These are phyloP conservation scores for Drosophila insularis DNA, from an alignment of 1,140 invertebrate genomes.

Conservation along the genomic window DNA sequence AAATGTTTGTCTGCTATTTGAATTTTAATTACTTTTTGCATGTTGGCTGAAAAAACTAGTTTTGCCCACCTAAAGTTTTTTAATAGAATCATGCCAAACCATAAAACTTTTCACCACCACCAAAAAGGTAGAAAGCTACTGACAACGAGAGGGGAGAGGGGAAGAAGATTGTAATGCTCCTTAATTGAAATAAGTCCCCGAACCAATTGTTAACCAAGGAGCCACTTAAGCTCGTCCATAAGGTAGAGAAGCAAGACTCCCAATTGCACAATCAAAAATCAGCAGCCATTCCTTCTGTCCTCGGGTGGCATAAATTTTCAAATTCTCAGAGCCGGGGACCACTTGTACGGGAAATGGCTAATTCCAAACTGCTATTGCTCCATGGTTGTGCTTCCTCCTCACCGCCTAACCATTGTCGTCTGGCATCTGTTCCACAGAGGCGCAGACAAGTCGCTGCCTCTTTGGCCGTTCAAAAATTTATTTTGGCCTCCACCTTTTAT, in stretches of 20 bases:
- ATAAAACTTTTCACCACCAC: slow-evolving; percentile 69
- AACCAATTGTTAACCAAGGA: slow-evolving; percentile 67
- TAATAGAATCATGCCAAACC: slow-evolving; percentile 65
- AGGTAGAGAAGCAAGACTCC: slow-evolving; percentile 54
- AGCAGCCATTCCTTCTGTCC: slow-evolving; percentile 40
- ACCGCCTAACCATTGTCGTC: slow-evolving; percentile 33
- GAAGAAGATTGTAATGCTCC: slow-evolving; percentile 71
- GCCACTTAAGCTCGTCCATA: slow-evolving; percentile 68
- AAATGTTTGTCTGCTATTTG: slow-evolving; percentile 81
- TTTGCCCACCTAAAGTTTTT: slow-evolving; percentile 64
- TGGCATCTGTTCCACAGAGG: slow-evolving; percentile 65
- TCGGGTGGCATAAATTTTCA: slow-evolving; percentile 75
- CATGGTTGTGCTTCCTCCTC: slow-evolving; percentile 1
- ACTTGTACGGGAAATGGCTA: slow-evolving; percentile 76
- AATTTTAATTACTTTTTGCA: slow-evolving; percentile 80
- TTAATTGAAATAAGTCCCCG: slow-evolving; percentile 81
- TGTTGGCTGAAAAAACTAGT: slow-evolving; percentile 65
- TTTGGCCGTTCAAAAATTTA: slow-evolving; percentile 27
- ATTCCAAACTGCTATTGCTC: slow-evolving; percentile 69
- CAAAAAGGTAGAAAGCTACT: slow-evolving; percentile 47
- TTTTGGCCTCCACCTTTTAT: slow-evolving; percentile 29
- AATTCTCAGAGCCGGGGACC: slow-evolving; percentile 64
- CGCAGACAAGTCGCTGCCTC: slow-evolving; percentile 32
- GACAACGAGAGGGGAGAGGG: neutral
- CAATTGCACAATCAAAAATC: slow-evolving; percentile 80